Percentiles rank a stretch among this genome's conserved stretches.
These are phyloP conservation scores for Oophaga sylvatica DNA, from an alignment of 2,797 vertebrate species.

Conservation along the genomic window DNA sequence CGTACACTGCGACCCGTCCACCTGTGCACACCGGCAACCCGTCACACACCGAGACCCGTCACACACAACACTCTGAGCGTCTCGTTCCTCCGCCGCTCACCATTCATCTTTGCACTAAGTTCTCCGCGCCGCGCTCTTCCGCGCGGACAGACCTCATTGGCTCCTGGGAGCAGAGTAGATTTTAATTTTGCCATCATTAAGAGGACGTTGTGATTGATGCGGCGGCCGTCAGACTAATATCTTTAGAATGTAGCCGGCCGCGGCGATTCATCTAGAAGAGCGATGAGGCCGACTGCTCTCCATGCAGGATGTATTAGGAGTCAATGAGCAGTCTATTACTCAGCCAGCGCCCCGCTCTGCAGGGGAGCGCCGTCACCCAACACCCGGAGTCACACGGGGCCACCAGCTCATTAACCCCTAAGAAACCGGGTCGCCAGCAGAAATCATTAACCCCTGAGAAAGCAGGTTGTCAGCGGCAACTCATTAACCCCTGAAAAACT, in stretches of 20 bases:
- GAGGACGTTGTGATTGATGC: slow-evolving; percentile 90
- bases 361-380: slow-evolving; percentile 90
- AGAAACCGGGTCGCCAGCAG: neutral
- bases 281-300: slow-evolving; percentile 93
- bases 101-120: slow-evolving; percentile 74
- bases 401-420: slow-evolving; percentile 43
- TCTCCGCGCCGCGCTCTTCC: slow-evolving; percentile 58
- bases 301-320: slow-evolving; percentile 97
- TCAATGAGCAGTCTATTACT: slow-evolving; percentile 99
- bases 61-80: too few relatives aligned
- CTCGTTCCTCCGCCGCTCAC: slow-evolving; percentile 46
- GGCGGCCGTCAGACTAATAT: slow-evolving; percentile 89
- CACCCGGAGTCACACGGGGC: slow-evolving; percentile 75
- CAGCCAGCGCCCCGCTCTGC: slow-evolving; percentile 88
- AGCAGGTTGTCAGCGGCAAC: too few relatives aligned
- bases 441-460: too few relatives aligned
- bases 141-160: slow-evolving; percentile 72
- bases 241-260: slow-evolving; percentile 86
- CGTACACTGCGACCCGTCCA: too few relatives aligned
- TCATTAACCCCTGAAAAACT: too few relatives aligned
- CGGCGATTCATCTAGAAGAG: slow-evolving; percentile 96
- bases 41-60: too few relatives aligned
- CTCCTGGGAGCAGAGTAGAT: slow-evolving; percentile 75
- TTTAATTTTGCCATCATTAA: slow-evolving; percentile 87
- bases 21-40: too few relatives aligned